These are phyloP conservation scores for Periphyllus acericola DNA, from an alignment of 2,888 invertebrate species.

Conservation along the genomic window DNA sequence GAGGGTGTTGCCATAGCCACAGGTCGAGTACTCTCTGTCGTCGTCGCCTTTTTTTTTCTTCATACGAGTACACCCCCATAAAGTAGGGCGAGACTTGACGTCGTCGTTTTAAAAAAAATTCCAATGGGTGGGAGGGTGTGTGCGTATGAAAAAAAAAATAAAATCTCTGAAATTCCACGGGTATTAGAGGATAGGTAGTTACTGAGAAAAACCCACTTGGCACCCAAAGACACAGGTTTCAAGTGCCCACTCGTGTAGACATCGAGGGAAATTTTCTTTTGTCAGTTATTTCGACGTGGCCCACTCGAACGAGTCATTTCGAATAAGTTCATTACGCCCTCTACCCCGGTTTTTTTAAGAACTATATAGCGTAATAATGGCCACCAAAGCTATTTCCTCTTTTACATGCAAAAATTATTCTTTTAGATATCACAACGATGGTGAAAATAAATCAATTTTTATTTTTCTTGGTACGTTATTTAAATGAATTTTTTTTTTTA, in stretches of 20 bases:
- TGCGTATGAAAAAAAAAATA: conserved; percentile 9
- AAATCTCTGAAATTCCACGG: conserved; percentile 56
- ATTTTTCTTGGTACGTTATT: not conserved
- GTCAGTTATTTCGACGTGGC: conserved; percentile 59
- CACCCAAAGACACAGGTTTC: conserved; percentile 53
- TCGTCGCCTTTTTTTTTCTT: conserved; percentile 33
- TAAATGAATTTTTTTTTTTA: not conserved
- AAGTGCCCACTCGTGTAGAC: conserved; percentile 52
- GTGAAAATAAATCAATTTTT: not conserved
- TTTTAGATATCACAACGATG: not conserved
- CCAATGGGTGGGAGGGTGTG: not conserved
- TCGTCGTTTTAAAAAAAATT: conserved; percentile 34
- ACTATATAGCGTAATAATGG: conserved; percentile 34
- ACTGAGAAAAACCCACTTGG: conserved; percentile 48
- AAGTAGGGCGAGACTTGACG: conserved; percentile 51
- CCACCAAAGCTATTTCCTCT: conserved; percentile 30
- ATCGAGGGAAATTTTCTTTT: conserved; percentile 55
- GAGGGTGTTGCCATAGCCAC: conserved; percentile 62
- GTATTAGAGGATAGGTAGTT: conserved; percentile 41
- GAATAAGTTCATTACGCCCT: conserved; percentile 57
- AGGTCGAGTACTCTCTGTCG: conserved; percentile 61
- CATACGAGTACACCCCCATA: not conserved
- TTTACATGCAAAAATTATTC: conserved; percentile 19
- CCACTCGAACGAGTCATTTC: conserved; percentile 57
- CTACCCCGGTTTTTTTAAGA: conserved; percentile 12